Evolutionary conservation across 2,113 vertebrate genomes (phyloP).

Genomic region (Chascanopsetta lugubris): DNA sequence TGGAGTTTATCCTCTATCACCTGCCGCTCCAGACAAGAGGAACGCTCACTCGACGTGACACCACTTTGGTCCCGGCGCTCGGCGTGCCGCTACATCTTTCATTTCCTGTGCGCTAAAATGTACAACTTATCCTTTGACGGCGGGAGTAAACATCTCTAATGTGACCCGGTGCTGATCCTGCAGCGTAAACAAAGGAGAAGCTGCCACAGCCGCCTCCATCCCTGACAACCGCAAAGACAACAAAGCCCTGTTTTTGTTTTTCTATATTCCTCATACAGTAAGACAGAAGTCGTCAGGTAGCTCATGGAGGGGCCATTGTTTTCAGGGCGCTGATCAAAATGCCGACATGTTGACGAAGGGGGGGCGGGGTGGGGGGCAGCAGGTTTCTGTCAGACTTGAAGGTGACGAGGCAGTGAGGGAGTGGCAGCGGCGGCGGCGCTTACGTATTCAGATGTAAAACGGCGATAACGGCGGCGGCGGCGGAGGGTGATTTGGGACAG

Average conservation of each 20-base stretch:
- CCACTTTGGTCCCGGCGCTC: conserved; percentile 70
- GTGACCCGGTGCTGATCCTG: conserved; percentile 68
- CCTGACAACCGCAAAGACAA: conserved; percentile 56
- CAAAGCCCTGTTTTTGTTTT: conserved; percentile 43
- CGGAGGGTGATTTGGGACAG: conserved; percentile 43
- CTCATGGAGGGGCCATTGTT: conserved; percentile 19
- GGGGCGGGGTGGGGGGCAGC: too few relatives aligned
- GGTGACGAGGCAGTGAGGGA: too few relatives aligned
- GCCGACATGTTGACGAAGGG: conserved; percentile 28
- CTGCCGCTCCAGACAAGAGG: conserved; percentile 76
- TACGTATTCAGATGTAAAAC: conserved; percentile 53
- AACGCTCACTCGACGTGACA: conserved; percentile 78
- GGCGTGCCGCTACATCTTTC: conserved; percentile 63
- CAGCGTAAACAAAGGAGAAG: conserved; percentile 59
- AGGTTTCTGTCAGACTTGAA: conserved; percentile 39
- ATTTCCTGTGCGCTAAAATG: conserved; percentile 74
- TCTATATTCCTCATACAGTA: conserved; percentile 36
- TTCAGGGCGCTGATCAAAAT: conserved; percentile 4
- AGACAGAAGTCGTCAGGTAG: conserved; percentile 11
- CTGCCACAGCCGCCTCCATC: conserved; percentile 41
- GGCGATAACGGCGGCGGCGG: conserved; percentile 39
- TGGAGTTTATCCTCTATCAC: conserved; percentile 78
- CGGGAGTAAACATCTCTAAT: conserved; percentile 72
- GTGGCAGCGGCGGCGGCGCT: conserved; percentile 27
- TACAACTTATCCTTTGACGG: conserved; percentile 76